Evolutionary conservation across 2,113 vertebrate genomes (phyloP).

Genomic region (Rhipidura dahli): DNA sequence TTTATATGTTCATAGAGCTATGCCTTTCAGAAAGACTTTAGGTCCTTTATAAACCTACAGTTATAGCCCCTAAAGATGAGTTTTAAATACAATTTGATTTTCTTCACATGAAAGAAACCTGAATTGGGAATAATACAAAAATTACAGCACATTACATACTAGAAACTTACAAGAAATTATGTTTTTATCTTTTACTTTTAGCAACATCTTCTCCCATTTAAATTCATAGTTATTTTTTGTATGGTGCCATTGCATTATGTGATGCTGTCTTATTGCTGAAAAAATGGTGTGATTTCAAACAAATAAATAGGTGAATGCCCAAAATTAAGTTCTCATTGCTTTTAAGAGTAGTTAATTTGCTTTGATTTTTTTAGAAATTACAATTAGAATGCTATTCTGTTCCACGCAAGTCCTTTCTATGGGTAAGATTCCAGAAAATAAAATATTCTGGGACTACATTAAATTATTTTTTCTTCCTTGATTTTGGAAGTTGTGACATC

Average conservation of each 20-base stretch:
- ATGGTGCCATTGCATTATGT: background rate
- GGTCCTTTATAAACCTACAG: background rate
- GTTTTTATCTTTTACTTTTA: background rate
- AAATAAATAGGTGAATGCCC: background rate
- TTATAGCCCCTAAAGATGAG: background rate
- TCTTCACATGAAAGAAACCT: background rate
- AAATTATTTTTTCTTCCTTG: background rate
- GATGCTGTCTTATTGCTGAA: background rate
- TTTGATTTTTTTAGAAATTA: background rate
- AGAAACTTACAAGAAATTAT: background rate
- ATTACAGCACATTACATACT: background rate
- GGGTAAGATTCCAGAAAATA: background rate
- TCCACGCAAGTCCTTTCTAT: background rate
- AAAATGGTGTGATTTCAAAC: background rate
- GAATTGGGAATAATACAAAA: background rate
- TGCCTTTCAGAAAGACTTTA: background rate
- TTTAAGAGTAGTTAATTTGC: background rate
- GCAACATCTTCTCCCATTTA: background rate
- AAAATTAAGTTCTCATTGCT: background rate
- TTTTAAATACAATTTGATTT: background rate
- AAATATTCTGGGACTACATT: background rate
- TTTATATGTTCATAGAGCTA: background rate
- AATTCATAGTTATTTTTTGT: background rate
- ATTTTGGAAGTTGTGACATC: background rate
- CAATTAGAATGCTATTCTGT: background rate